Evolutionary conservation across 2,113 vertebrate species (phyloP).

Genomic region (Camelus dromedarius): DNA sequence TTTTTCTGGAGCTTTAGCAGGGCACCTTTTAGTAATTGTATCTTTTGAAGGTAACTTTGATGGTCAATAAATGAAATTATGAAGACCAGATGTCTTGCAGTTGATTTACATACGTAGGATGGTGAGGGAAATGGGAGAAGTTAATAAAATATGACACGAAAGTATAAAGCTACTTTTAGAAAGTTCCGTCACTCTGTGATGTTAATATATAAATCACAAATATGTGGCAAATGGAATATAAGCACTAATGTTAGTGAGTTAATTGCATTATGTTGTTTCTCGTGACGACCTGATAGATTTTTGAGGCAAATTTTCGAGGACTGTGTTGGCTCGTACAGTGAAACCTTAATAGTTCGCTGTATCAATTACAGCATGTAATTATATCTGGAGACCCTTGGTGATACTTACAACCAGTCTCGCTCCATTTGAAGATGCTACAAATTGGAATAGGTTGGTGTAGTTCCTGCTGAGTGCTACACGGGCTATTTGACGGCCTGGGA

Average conservation of each 20-base stretch:
- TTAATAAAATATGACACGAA: background rate
- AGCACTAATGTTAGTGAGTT: background rate
- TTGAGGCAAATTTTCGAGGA: background rate
- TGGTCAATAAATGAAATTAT: background rate
- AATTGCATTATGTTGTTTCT: background rate
- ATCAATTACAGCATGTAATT: background rate
- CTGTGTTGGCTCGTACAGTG: background rate
- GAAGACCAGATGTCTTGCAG: background rate
- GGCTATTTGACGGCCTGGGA: background rate
- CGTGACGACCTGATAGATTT: background rate
- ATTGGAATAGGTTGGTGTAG: background rate
- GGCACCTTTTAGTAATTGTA: slow-evolving; percentile 47
- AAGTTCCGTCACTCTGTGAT: background rate
- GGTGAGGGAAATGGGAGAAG: background rate
- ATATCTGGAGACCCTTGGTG: background rate
- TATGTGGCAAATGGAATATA: background rate
- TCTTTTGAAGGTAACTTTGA: background rate
- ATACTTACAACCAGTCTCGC: background rate
- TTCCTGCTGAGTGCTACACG: background rate
- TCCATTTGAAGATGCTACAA: background rate
- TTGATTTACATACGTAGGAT: background rate
- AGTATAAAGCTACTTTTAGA: background rate
- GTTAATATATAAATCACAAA: background rate
- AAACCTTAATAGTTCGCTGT: background rate
- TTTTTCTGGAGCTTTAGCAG: slow-evolving; percentile 24